Conservation (phyloP, 2,797 vertebrate species). For the Vipera latastei region DNA sequence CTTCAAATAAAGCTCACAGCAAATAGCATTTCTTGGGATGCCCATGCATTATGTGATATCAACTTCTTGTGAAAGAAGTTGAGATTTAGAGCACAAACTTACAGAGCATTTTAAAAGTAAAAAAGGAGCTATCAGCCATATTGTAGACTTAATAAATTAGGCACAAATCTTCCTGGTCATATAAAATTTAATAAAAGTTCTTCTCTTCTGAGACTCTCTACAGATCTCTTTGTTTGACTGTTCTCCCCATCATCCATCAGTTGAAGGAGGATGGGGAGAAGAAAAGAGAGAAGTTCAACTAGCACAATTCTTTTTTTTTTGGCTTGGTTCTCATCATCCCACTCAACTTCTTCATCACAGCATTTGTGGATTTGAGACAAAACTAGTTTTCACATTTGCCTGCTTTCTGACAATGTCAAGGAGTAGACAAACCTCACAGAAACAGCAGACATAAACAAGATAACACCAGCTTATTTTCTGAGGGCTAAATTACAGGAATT, state of each 20-base stretch:
- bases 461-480: slow-evolving; percentile 54
- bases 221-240: not conserved
- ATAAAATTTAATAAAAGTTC: not conserved
- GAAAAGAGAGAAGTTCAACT: not conserved
- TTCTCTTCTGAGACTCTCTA: not conserved
- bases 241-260: not conserved
- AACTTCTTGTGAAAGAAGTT: not conserved
- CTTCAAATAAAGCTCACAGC: not conserved
- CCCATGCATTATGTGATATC: not conserved
- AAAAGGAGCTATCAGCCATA: not conserved
- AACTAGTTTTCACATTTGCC: slow-evolving; percentile 55
- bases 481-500: slow-evolving; percentile 31
- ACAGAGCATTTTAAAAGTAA: not conserved
- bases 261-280: not conserved
- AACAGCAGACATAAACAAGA: slow-evolving; percentile 69
- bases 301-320: not conserved
- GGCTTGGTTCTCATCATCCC: slow-evolving; percentile 19
- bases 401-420: slow-evolving; percentile 62
- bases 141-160: not conserved
- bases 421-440: slow-evolving; percentile 44
- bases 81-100: not conserved
- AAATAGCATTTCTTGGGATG: not conserved
- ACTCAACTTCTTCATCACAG: not conserved
- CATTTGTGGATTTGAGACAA: slow-evolving; percentile 45
- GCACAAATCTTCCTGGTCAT: not conserved